Evolutionary conservation across 2,797 vertebrate genomes (phyloP).

Genomic region (Bovichtus variegatus): DNA sequence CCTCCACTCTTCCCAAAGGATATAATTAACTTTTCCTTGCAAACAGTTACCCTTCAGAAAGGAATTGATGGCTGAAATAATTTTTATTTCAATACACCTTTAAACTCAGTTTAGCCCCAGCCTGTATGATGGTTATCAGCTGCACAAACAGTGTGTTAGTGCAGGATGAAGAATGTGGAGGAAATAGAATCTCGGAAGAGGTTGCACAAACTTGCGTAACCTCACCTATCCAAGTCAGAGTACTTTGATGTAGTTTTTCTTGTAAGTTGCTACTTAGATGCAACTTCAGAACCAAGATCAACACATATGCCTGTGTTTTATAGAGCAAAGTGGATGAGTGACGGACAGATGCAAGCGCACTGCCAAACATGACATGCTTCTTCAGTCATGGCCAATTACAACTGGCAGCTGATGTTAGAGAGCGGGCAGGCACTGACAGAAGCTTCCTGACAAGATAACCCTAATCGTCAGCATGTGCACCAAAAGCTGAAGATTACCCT

Average conservation of each 20-base stretch:
- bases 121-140: constrained; percentile 77
- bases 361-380: constrained; percentile 43
- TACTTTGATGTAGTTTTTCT: constrained; percentile 41
- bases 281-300: constrained; percentile 26
- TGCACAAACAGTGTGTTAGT: constrained; percentile 75
- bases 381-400: constrained; percentile 58
- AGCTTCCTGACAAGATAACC: constrained; percentile 31
- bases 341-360: neutral
- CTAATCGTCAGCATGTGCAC: constrained; percentile 25
- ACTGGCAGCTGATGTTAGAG: constrained; percentile 48
- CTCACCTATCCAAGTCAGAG: constrained; percentile 44
- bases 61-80: constrained; percentile 64
- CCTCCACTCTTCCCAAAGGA: constrained; percentile 51
- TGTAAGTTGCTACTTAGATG: constrained; percentile 37
- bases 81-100: constrained; percentile 68
- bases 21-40: constrained; percentile 55
- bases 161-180: constrained; percentile 60
- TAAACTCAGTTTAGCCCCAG: constrained; percentile 66
- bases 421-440: constrained; percentile 53
- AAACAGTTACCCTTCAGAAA: constrained; percentile 58
- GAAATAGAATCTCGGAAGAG: constrained; percentile 66
- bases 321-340: constrained; percentile 20
- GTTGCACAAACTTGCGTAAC: constrained; percentile 41
- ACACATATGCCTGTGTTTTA: constrained; percentile 21
- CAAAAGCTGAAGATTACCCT: constrained; percentile 37